Evolutionary conservation across 2,888 invertebrate species (phyloP).

Genomic region (Pterostichus niger): DNA sequence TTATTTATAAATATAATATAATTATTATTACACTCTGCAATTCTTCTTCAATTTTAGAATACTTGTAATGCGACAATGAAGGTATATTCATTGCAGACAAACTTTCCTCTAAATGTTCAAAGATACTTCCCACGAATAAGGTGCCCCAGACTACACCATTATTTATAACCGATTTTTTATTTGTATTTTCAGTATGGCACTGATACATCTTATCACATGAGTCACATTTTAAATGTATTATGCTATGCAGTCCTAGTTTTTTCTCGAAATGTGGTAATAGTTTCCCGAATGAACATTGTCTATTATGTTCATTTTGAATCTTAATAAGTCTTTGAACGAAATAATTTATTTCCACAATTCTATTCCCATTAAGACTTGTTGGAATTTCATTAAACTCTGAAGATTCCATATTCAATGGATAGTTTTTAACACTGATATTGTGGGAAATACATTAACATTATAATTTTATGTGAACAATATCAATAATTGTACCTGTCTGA

Average conservation of each 20-base stretch:
- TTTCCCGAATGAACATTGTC: background rate
- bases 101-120: background rate
- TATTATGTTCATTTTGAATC: background rate
- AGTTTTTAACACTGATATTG: background rate
- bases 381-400: background rate
- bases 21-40: background rate
- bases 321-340: background rate
- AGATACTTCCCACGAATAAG: background rate
- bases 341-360: constrained; percentile 1
- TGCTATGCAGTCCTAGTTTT: background rate
- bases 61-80: background rate
- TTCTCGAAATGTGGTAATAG: background rate
- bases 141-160: constrained; percentile 42
- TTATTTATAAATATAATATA: background rate
- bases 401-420: background rate
- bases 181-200: background rate
- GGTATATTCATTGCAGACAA: constrained; percentile 22
- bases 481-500: too few species aligned
- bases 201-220: background rate
- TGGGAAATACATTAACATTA: too few species aligned
- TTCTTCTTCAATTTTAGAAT: background rate
- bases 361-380: background rate
- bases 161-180: background rate
- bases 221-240: background rate
- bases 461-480: too few species aligned